Evolutionary conservation across 2,888 invertebrate genomes (phyloP), one percentile per base, ranked within the genome.

Genomic region (Drosophila neutralis): DNA sequence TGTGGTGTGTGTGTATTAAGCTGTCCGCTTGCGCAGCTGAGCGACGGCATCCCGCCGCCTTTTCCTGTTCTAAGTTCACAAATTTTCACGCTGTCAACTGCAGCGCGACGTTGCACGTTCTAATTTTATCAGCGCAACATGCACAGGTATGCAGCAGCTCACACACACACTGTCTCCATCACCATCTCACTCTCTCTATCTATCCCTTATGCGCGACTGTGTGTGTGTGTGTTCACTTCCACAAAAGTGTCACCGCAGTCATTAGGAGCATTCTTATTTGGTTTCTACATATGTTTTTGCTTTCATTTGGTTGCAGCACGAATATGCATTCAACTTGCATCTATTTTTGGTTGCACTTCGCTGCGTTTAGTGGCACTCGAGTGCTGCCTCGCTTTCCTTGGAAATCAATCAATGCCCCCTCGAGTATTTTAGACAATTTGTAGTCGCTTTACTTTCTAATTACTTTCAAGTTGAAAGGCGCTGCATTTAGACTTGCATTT

Each of bases 201-300:
- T 15, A 45, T 45, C 15, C 45, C 45, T 36, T 24, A 5, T 56
- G 27, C 27, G 24, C 49, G 13, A 21, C 11, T 54, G 36, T 58
- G 27, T 72, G 27, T 54, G 67, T 75, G 67, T 75, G 58, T 54
- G 33, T 45, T 31, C 71, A 81, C 67, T 82, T 90, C 82, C 83
- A 88, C 84, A 78, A 89, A 89, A 89, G 89, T 87, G 90, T 87
- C 90, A 79, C 83, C 88, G 78, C 81, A 89, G 81, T 89, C 86
- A 87, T 87, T 90, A 85, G 85, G 67, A 78, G 71, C 73, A 71
- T 70, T 73, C 73, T 73, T 31, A 48, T 40, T 21, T 69, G 29
- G 27, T 29, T 36, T 65, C 53, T 73, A 85, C 88, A 87, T 61
- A 62, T 70, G 78, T 82, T 83, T 73, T 76, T 68, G 62, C 69